Percentiles rank a stretch among this genome's conserved stretches.
Conservation (phyloP, 2,888 invertebrate species). For the Ethmia dodecea region DNA sequence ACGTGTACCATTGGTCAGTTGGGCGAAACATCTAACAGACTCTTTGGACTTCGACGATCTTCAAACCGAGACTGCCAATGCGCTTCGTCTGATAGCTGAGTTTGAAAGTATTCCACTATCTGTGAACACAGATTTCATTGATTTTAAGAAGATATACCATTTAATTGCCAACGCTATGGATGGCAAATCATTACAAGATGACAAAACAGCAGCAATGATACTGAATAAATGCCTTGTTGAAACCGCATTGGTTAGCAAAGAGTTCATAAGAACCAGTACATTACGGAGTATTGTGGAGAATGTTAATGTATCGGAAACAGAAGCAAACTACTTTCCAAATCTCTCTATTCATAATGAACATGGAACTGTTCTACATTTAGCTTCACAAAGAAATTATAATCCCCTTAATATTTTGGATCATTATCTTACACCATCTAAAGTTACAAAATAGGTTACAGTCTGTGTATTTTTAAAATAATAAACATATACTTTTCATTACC, state of each 20-base stretch:
- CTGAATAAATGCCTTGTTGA: slow-evolving; percentile 53
- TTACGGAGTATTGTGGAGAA: slow-evolving; percentile 31
- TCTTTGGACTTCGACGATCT: slow-evolving; percentile 36
- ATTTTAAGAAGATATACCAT: slow-evolving; percentile 51
- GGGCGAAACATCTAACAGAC: slow-evolving; percentile 50
- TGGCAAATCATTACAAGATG: slow-evolving; percentile 43
- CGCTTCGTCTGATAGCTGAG: slow-evolving; percentile 55
- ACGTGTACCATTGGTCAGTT: slow-evolving; percentile 39
- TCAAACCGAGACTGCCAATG: slow-evolving; percentile 46
- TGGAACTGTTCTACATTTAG: slow-evolving; percentile 34
- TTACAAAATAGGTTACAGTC: background rate
- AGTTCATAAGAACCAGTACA: slow-evolving; percentile 34
- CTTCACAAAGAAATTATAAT: slow-evolving; percentile 44
- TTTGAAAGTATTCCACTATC: slow-evolving; percentile 46
- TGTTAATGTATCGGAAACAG: slow-evolving; percentile 32
- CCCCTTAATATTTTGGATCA: slow-evolving; percentile 46
- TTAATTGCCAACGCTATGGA: slow-evolving; percentile 57
- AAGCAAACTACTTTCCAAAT: slow-evolving; percentile 28
- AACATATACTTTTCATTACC: background rate
- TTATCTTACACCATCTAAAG: slow-evolving; percentile 1
- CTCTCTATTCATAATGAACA: slow-evolving; percentile 37
- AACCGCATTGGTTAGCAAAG: slow-evolving; percentile 46
- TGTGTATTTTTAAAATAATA: background rate
- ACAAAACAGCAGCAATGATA: slow-evolving; percentile 28
- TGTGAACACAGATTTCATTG: slow-evolving; percentile 33